Percentiles rank a stretch among this genome's conserved stretches.
These are phyloP conservation scores for Chaenocephalus aceratus DNA, from an alignment of 2,113 vertebrate genomes.

Conservation along the genomic window DNA sequence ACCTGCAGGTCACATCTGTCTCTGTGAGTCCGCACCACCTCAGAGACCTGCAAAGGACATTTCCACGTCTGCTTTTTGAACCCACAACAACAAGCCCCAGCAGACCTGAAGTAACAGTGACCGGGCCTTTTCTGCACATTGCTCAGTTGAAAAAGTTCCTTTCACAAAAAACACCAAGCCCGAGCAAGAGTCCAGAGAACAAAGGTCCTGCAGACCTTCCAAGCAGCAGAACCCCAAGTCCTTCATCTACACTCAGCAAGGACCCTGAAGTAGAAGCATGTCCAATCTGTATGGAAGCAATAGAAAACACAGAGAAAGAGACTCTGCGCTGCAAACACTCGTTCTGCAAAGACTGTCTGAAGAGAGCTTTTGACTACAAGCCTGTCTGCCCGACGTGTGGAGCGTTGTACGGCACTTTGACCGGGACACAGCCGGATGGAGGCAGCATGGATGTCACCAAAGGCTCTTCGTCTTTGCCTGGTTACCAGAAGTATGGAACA, in stretches of 20 bases:
- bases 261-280: conserved; percentile 62
- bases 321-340: conserved; percentile 79
- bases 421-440: conserved; percentile 77
- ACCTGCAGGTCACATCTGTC: conserved; percentile 52
- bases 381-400: conserved; percentile 83
- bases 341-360: conserved; percentile 79
- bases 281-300: conserved; percentile 80
- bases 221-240: background rate
- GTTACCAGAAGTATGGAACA: conserved; percentile 71
- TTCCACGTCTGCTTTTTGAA: conserved; percentile 67
- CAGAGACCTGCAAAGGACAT: conserved; percentile 30
- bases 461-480: conserved; percentile 49
- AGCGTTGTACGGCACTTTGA: conserved; percentile 72
- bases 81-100: background rate
- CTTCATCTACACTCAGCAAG: background rate
- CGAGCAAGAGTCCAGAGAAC: background rate
- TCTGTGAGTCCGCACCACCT: background rate
- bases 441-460: conserved; percentile 58
- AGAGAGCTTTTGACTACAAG: conserved; percentile 76
- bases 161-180: background rate
- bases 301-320: conserved; percentile 43
- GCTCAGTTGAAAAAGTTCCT: conserved; percentile 51
- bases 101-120: conserved; percentile 4
- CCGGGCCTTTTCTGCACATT: conserved; percentile 60
- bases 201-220: background rate